These are phyloP conservation scores for Coenobita brevimanus DNA, from an alignment of 1,140 invertebrate species.

Conservation along the genomic window DNA sequence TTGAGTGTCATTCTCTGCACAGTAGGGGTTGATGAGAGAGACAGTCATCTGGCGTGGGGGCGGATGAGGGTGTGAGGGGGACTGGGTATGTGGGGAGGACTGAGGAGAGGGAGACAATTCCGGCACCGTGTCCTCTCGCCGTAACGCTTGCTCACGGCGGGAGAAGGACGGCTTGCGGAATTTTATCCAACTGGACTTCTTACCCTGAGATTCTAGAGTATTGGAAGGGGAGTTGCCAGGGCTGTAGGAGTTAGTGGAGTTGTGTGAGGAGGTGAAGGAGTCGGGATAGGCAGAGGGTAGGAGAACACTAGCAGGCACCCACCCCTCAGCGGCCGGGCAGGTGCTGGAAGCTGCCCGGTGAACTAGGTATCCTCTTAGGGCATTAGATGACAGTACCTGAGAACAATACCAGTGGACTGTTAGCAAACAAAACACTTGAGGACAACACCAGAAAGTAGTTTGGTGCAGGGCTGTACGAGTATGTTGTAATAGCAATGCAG, in stretches of 20 bases:
- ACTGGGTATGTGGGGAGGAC: not conserved
- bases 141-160: not conserved
- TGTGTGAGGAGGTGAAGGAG: conserved; percentile 34
- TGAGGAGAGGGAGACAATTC: conserved; percentile 22
- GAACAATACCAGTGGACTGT: too few relatives aligned
- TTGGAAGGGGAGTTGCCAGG: conserved; percentile 15
- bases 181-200: conserved; percentile 58
- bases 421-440: too few relatives aligned
- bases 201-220: conserved; percentile 73
- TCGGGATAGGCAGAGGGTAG: conserved; percentile 67
- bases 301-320: conserved; percentile 80
- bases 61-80: not conserved
- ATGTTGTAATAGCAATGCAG: too few relatives aligned
- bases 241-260: conserved; percentile 5
- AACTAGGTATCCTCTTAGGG: conserved; percentile 73
- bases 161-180: conserved; percentile 66
- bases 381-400: conserved; percentile 70
- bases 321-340: conserved; percentile 77
- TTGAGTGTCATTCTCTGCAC: conserved; percentile 33
- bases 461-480: not conserved
- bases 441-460: too few relatives aligned
- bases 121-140: conserved; percentile 49
- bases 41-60: conserved; percentile 56
- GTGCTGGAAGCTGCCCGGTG: conserved; percentile 73
- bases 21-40: conserved; percentile 56